A percentile compares a stretch with the other conserved stretches of the same genome.
These are phyloP conservation scores for Tympanuchus pallidicinctus DNA, from an alignment of 2,113 vertebrate species.

Conservation along the genomic window DNA sequence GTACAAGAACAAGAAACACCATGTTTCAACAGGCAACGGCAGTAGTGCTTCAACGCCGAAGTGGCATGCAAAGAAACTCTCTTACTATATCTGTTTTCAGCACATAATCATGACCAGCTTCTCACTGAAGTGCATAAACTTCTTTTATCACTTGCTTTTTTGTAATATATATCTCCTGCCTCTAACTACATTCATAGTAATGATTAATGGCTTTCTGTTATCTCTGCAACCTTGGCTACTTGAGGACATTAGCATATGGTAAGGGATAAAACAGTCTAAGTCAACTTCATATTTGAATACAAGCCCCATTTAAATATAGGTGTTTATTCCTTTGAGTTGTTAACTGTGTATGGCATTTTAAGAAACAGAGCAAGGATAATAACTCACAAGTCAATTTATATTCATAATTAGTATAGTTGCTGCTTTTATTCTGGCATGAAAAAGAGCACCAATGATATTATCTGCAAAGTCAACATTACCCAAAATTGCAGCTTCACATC, in stretches of 20 bases:
- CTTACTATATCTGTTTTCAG: background rate
- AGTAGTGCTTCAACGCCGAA: background rate
- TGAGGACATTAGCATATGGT: background rate
- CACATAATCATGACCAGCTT: background rate
- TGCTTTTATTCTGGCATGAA: slow-evolving; percentile 10
- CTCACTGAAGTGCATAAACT: background rate
- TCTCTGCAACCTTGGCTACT: background rate
- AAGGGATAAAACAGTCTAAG: slow-evolving; percentile 4
- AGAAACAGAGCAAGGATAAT: background rate
- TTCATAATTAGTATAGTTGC: slow-evolving; percentile 14
- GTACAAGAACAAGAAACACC: background rate
- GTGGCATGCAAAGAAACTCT: background rate
- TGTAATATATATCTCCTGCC: background rate
- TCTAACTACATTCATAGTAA: background rate
- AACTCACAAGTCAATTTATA: slow-evolving; percentile 15
- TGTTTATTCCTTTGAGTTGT: slow-evolving; percentile 30
- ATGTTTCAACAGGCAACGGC: background rate
- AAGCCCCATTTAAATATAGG: background rate
- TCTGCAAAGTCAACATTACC: slow-evolving; percentile 13
- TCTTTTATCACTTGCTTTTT: background rate
- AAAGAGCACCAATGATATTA: background rate
- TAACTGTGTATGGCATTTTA: background rate
- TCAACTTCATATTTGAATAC: background rate
- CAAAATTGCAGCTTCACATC: slow-evolving; percentile 35
- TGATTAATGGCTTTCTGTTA: background rate